These are phyloP conservation scores for Phocoena phocoena DNA, from an alignment of 2,113 vertebrate species.

Conservation along the genomic window DNA sequence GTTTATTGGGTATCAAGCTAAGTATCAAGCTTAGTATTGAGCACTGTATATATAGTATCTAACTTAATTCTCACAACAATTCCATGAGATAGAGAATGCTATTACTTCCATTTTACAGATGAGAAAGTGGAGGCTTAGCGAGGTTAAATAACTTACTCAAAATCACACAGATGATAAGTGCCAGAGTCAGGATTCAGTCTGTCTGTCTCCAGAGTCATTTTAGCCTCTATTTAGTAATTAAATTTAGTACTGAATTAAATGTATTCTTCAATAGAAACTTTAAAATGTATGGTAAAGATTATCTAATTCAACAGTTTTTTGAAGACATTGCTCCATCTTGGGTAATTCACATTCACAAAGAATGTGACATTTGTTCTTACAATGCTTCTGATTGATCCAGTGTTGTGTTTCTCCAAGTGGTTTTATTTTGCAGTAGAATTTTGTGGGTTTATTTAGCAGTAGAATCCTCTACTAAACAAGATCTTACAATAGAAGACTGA, in stretches of 20 bases:
- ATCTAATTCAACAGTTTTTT: not conserved
- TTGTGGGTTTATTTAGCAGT: not conserved
- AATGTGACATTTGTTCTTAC: slow-evolving; percentile 41
- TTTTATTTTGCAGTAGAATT: not conserved
- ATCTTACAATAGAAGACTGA: not conserved
- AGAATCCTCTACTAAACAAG: slow-evolving; percentile 42
- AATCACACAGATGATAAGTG: not conserved
- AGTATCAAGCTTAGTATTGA: not conserved
- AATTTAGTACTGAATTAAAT: slow-evolving; percentile 36
- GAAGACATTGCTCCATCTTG: slow-evolving; percentile 12
- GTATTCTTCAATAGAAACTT: slow-evolving; percentile 16
- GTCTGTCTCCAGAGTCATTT: slow-evolving; percentile 31
- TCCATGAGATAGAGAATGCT: not conserved
- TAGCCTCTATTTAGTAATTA: slow-evolving; percentile 16
- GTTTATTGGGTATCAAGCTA: not conserved
- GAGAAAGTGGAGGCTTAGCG: not conserved
- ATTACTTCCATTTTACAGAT: not conserved
- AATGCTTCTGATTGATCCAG: slow-evolving; percentile 13
- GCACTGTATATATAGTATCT: not conserved
- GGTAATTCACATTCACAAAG: slow-evolving; percentile 6
- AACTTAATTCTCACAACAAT: slow-evolving; percentile 29
- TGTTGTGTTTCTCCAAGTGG: not conserved
- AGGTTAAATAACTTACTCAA: slow-evolving; percentile 15
- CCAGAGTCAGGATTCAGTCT: not conserved
- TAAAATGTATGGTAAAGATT: not conserved